Conservation (phyloP, 2,113 vertebrate genomes). For the Heterocephalus glaber region DNA sequence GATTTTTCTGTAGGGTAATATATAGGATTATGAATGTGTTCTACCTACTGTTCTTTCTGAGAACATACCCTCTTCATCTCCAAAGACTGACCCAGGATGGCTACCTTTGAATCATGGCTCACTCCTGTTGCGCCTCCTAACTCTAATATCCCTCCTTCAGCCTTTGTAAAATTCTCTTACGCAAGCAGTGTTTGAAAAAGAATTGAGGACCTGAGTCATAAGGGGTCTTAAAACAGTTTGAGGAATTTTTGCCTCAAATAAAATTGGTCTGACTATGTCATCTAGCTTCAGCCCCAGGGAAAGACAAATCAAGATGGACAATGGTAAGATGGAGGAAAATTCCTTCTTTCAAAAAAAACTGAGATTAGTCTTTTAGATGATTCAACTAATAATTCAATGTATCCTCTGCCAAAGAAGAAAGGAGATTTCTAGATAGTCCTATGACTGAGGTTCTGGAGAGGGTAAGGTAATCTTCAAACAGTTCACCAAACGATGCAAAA, state of each 20-base stretch:
- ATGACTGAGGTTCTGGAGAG: not conserved
- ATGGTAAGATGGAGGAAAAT: not conserved
- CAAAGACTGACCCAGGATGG: not conserved
- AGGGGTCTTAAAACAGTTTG: constrained; percentile 19
- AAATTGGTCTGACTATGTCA: constrained; percentile 8
- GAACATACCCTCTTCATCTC: not conserved
- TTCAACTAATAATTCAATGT: not conserved
- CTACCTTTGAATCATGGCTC: not conserved
- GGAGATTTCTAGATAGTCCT: not conserved
- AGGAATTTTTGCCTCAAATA: constrained; percentile 55
- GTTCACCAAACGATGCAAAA: not conserved
- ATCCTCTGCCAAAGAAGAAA: constrained; percentile 34
- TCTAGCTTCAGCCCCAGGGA: not conserved
- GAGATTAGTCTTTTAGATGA: not conserved
- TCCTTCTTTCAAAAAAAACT: not conserved
- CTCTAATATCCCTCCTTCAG: not conserved
- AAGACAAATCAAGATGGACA: not conserved
- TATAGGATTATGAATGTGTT: not conserved
- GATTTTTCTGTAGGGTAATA: not conserved
- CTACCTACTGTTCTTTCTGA: not conserved
- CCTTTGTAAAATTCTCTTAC: not conserved
- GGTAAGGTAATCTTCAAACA: not conserved
- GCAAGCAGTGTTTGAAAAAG: not conserved
- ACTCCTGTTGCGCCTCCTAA: not conserved
- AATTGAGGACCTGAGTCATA: not conserved